Base-by-base conservation (phyloP, 2,888 invertebrate species). In the Cheilosia scutellata region DNA sequence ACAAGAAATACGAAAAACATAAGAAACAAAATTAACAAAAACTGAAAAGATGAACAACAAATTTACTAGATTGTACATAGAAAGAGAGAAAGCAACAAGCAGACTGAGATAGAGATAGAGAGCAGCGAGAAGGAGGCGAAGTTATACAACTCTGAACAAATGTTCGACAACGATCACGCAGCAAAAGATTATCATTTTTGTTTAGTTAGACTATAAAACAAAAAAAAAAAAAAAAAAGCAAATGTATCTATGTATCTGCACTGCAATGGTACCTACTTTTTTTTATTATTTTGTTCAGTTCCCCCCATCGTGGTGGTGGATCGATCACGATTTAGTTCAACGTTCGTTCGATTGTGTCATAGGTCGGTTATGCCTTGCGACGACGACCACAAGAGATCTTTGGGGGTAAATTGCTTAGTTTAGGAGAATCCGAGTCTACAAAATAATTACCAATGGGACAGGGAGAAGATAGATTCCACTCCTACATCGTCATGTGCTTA, bases 261-360 rank as follows among this genome's bases (percentile, higher is more conserved):
- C n/a, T 33, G 16, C 16, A 9, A 47, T 33, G 60, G 33, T 53
- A 42, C 55, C 70, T 51, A 58, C 65, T 33, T 44, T 60, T 58
- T 51, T 47, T 55, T 53, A 47, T 37, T n/a, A 47, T 65, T 71
- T 78, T 65, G 65, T 33, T 47, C n/a, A 51, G 66, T 51, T 71
- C 60, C 68, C 47, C 55, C 74, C 76, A 86, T 82, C 87, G 82
- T 78, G 78, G 82, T 63, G 87, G 82, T 74, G 87, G 78, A 88
- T 88, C 87, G 88, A 88, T 88, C 88, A 88, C 88, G 88, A 88
- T 76, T 88, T 82, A 70, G 80, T 80, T 87, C 88, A 83, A 82
- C 77, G 79, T 87, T 84, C 83, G 74, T 86, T 78, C 87, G 80
- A 87, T 87, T 88, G 87, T 88, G 88, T 88, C 88, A 88, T 87